Evolutionary conservation across 2,888 invertebrate species (phyloP), one percentile per base, ranked within the genome.

Genomic region (Zele albiditarsus): DNA sequence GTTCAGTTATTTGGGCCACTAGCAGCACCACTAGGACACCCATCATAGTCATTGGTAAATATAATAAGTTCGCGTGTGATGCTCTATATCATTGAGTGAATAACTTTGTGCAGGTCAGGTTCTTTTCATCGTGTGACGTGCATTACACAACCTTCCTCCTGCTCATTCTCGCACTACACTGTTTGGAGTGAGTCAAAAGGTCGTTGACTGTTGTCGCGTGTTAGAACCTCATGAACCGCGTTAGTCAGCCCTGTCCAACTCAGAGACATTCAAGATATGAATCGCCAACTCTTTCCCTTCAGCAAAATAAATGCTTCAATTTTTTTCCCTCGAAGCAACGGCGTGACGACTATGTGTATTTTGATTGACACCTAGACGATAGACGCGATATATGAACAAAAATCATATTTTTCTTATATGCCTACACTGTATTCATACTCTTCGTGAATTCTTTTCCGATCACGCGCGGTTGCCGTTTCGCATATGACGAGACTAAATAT

Each of bases 191-290:
- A 60, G 72, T 73, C 60, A 69, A 73, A 77, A 81, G 87, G 87
- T 88, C 87, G 86, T 86, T 84, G 87, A 86, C 87, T 87, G 82
- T 80, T 82, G 77, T 85, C 84, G 88, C 88, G 87, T 88, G 88
- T 80, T 81, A 83, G 83, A 80, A 80, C 81, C 83, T 85, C 86
- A 83, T 86, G 82, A 87, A 82, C 82, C 65, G n/a, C 25, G 25
- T 16, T 28, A 14, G 14, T 60, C 27, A 78, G 79, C 76, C 73
- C 75, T 8, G 81, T 79, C 80, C 81, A 82, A 84, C 84, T 82
- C 79, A 81, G 79, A 81, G 79, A 82, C 81, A 84, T 80, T 83
- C 83, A 84, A 82, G 84, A 87, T 87, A 86, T 87, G 85, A 85
- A 87, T 84, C 82, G 62, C 23, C 62, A 27, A 42, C 25, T 28